Evolutionary conservation across 2,797 vertebrate species (phyloP).

Genomic region (Garrulus glandarius): DNA sequence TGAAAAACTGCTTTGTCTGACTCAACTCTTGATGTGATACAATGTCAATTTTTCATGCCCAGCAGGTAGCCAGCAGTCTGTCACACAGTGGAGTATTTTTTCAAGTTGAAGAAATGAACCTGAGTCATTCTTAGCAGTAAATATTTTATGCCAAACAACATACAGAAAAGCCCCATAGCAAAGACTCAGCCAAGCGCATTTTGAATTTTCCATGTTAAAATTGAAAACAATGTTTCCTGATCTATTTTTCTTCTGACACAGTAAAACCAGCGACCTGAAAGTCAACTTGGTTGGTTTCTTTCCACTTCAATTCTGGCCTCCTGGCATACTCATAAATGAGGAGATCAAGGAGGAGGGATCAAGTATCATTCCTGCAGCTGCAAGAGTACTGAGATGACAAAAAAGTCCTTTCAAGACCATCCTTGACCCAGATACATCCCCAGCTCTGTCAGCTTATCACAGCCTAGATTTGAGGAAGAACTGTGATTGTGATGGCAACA

Average conservation of each 20-base stretch:
- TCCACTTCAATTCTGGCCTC: not conserved
- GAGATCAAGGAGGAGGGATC: not conserved
- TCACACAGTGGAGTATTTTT: not conserved
- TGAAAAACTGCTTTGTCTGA: not conserved
- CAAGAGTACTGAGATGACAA: not conserved
- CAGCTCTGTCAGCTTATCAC: not conserved
- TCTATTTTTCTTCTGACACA: slow-evolving; percentile 6
- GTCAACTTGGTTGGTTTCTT: not conserved
- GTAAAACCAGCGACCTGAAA: slow-evolving; percentile 18
- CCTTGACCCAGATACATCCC: not conserved
- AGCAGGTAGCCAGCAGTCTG: not conserved
- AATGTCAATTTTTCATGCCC: not conserved
- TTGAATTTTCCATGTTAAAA: slow-evolving; percentile 27
- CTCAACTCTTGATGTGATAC: not conserved
- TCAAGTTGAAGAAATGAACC: not conserved
- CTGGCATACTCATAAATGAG: not conserved
- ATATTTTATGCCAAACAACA: slow-evolving; percentile 7
- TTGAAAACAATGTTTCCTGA: not conserved
- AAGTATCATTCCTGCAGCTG: not conserved
- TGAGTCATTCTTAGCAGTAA: not conserved
- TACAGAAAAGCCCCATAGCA: not conserved
- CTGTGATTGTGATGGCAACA: not conserved
- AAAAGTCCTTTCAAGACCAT: not conserved
- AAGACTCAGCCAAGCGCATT: not conserved
- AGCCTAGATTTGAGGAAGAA: not conserved